phyloP scores from a whole-genome alignment of 2,797 vertebrate species.

The Psittacula echo region DNA sequence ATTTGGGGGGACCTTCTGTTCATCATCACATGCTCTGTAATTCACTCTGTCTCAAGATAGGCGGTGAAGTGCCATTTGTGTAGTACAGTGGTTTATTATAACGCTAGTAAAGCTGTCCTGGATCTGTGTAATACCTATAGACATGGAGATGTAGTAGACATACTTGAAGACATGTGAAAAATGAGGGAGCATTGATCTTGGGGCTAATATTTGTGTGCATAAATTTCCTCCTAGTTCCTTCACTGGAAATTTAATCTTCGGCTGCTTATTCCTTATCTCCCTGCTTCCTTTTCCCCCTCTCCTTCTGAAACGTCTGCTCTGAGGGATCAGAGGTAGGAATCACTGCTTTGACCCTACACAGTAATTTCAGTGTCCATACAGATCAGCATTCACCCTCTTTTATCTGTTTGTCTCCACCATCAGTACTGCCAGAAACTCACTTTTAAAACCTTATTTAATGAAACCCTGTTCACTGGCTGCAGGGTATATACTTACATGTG shows the following conservation, averaged over 20 bases:
- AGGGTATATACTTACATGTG: neutral
- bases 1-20: constrained; percentile 32
- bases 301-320: neutral
- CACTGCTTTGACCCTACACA: neutral
- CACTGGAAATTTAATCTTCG: neutral
- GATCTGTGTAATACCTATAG: neutral
- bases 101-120: neutral
- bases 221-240: neutral
- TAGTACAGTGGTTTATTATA: neutral
- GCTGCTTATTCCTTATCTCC: neutral
- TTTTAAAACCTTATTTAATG: neutral
- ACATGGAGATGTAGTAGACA: neutral
- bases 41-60: neutral
- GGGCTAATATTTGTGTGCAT: neutral
- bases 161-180: neutral
- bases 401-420: neutral
- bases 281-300: neutral
- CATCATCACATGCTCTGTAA: neutral
- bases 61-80: neutral
- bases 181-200: neutral
- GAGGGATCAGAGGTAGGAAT: neutral
- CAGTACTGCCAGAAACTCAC: neutral
- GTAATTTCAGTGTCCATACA: fast-evolving
- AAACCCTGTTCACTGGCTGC: neutral
- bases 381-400: neutral